Conservation (phyloP, 2,113 vertebrate species). For the Alectura lathami region DNA sequence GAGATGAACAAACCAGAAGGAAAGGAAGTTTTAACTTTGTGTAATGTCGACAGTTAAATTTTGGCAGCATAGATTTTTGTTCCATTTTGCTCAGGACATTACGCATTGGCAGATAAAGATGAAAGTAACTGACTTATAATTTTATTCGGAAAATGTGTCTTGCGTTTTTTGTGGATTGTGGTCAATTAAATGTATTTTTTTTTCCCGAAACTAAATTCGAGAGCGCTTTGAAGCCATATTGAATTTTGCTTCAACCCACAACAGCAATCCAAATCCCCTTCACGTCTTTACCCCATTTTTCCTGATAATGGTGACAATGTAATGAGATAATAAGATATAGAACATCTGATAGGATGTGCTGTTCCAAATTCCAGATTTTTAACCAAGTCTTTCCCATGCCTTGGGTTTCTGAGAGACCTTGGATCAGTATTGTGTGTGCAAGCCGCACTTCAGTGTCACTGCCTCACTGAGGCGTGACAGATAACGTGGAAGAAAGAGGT, state of each 20-base stretch:
- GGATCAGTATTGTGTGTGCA: background rate
- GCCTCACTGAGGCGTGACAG: background rate
- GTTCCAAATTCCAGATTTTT: background rate
- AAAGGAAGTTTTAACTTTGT: background rate
- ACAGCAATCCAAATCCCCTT: background rate
- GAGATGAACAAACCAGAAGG: background rate
- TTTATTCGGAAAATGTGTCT: background rate
- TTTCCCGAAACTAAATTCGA: background rate
- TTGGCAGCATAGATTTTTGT: background rate
- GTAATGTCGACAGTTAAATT: background rate
- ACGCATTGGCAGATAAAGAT: background rate
- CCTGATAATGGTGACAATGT: background rate
- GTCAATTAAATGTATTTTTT: background rate
- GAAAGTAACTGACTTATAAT: background rate
- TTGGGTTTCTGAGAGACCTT: background rate
- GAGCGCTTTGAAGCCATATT: background rate
- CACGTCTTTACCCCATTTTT: background rate
- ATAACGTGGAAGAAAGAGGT: background rate
- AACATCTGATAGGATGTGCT: background rate
- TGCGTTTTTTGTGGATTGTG: background rate
- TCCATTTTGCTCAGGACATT: background rate
- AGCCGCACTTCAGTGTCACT: background rate
- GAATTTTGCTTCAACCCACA: background rate
- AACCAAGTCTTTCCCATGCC: background rate
- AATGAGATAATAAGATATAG: background rate